These are phyloP conservation scores for Drosophila suboccidentalis DNA, from an alignment of 2,888 invertebrate genomes.

Conservation along the genomic window DNA sequence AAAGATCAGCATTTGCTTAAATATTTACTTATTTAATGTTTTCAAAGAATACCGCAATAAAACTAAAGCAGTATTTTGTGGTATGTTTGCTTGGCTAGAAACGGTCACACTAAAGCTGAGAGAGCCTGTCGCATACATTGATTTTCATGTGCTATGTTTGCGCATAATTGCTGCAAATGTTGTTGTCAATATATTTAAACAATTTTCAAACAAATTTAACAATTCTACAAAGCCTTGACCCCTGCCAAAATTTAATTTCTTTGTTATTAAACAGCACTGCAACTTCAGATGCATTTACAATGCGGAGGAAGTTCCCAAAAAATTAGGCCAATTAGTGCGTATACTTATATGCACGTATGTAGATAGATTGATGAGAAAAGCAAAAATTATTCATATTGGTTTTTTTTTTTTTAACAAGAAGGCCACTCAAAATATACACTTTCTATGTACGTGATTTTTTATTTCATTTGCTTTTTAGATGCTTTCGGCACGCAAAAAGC, in stretches of 20 bases:
- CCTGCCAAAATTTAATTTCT: slow-evolving; percentile 4
- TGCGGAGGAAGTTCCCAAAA: slow-evolving; percentile 20
- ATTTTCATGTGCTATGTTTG: slow-evolving; percentile 67
- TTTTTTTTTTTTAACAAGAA: slow-evolving; percentile 34
- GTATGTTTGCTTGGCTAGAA: slow-evolving; percentile 46
- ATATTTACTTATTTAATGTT: background rate
- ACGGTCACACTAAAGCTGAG: slow-evolving; percentile 57
- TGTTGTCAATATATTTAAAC: slow-evolving; percentile 12
- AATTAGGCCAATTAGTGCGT: slow-evolving; percentile 75
- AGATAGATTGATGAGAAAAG: slow-evolving; percentile 4
- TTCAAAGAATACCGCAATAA: slow-evolving; percentile 1
- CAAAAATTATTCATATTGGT: slow-evolving; percentile 19
- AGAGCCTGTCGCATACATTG: slow-evolving; percentile 61
- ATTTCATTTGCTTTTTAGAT: slow-evolving; percentile 47
- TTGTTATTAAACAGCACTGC: background rate
- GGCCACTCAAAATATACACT: slow-evolving; percentile 44
- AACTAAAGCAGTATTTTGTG: slow-evolving; percentile 54
- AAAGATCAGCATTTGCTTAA: slow-evolving; percentile 1
- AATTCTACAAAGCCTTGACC: background rate
- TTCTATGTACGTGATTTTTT: slow-evolving; percentile 68
- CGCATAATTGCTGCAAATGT: slow-evolving; percentile 21
- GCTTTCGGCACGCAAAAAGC: slow-evolving; percentile 58
- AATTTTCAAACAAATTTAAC: slow-evolving; percentile 13
- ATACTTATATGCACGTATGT: slow-evolving; percentile 37
- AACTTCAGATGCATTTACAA: slow-evolving; percentile 1